phyloP scores from a whole-genome alignment of 2,888 invertebrate genomes.

The Rhyacophila evoluta region DNA sequence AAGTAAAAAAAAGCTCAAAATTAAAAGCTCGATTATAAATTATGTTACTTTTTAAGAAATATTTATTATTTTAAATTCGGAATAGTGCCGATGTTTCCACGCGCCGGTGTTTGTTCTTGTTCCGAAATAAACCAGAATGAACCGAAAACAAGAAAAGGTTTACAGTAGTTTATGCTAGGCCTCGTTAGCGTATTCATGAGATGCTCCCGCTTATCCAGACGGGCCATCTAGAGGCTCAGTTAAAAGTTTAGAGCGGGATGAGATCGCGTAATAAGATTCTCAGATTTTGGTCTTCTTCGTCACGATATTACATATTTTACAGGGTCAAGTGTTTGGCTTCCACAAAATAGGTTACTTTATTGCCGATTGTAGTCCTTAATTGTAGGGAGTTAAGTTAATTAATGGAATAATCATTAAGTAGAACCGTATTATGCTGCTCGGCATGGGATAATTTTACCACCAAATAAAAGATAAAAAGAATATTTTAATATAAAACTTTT shows the following conservation, averaged over 20 bases:
- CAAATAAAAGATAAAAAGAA: too few relatives aligned
- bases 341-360: not conserved
- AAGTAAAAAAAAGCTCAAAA: too few relatives aligned
- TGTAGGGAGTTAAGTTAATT: too few relatives aligned
- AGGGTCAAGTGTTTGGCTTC: not conserved
- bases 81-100: not conserved
- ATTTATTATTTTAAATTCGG: not conserved
- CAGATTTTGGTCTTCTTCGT: not conserved
- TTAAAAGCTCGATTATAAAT: too few relatives aligned
- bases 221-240: conserved; percentile 31
- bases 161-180: conserved; percentile 26
- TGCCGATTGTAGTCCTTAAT: too few relatives aligned
- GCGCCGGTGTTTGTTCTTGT: too few relatives aligned
- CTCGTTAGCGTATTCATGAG: conserved; percentile 42
- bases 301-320: not conserved
- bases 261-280: conserved; percentile 35
- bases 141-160: conserved; percentile 7
- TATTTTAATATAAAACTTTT: too few relatives aligned
- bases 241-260: conserved; percentile 36
- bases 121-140: too few relatives aligned
- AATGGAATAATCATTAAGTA: too few relatives aligned
- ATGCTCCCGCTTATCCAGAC: conserved; percentile 36
- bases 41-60: too few relatives aligned
- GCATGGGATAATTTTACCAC: too few relatives aligned
- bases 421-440: too few relatives aligned